phyloP scores from a whole-genome alignment of 2,888 invertebrate species.

The Uloborus plumipes region DNA sequence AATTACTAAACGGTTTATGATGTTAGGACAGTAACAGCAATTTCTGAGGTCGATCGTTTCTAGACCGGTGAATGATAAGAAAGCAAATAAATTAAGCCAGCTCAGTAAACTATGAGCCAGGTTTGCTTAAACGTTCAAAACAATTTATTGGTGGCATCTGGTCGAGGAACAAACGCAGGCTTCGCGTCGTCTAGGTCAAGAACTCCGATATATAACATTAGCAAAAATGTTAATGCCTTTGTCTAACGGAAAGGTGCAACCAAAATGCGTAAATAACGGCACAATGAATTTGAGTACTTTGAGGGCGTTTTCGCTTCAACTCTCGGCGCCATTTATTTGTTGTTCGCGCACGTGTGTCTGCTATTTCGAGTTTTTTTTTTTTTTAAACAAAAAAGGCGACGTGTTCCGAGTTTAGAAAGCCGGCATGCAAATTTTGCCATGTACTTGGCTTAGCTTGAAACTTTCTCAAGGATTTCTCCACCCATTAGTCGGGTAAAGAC shows the following conservation, averaged over 20 bases:
- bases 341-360: no score
- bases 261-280: background rate
- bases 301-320: no score
- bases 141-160: conserved; percentile 30
- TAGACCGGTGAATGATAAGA: conserved; percentile 4
- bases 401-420: no score
- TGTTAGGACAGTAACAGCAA: conserved; percentile 1
- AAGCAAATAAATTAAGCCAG: conserved; percentile 40
- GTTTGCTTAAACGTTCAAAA: conserved; percentile 14
- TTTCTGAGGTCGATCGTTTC: conserved; percentile 1
- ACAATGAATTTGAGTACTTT: no score
- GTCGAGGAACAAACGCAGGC: conserved; percentile 8
- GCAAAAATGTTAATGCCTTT: conserved; percentile 34
- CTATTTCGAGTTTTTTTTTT: no score
- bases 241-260: conserved; percentile 18
- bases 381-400: no score
- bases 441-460: no score
- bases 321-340: no score
- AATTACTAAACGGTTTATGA: no score
- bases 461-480: no score
- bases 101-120: conserved; percentile 16
- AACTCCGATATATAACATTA: conserved; percentile 14
- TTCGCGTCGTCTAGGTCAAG: conserved; percentile 27
- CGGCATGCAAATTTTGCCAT: no score
- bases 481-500: no score